These are phyloP conservation scores for Vireo altiloquus DNA, from an alignment of 2,113 vertebrate species.

Conservation along the genomic window DNA sequence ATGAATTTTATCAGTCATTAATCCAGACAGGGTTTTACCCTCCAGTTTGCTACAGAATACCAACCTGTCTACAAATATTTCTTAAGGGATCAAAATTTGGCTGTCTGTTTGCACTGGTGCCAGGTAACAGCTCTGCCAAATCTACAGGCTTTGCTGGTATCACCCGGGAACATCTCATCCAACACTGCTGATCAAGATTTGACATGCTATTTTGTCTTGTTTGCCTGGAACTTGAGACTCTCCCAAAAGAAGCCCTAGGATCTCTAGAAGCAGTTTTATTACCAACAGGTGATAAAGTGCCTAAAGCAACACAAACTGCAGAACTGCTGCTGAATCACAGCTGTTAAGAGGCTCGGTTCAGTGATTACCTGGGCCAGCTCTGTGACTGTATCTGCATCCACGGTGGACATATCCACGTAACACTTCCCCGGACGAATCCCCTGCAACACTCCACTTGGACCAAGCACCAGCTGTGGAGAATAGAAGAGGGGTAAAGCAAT, in stretches of 20 bases:
- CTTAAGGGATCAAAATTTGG: background rate
- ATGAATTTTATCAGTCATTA: background rate
- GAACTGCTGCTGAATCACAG: background rate
- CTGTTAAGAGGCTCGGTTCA: background rate
- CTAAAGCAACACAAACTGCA: background rate
- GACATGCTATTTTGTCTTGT: background rate
- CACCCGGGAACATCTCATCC: background rate
- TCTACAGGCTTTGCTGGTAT: background rate
- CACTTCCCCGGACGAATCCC: constrained; percentile 97
- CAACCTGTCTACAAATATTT: background rate
- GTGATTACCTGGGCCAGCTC: constrained; percentile 90
- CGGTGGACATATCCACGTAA: constrained; percentile 97
- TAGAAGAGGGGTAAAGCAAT: constrained; percentile 74
- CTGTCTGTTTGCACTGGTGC: background rate
- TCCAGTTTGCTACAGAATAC: background rate
- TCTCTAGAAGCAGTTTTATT: background rate
- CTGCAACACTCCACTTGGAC: constrained; percentile 95
- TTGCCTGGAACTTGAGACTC: background rate
- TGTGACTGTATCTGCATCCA: constrained; percentile 94
- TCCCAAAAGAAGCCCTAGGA: background rate
- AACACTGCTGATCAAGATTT: background rate
- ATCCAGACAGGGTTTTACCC: background rate
- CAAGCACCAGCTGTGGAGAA: constrained; percentile 88
- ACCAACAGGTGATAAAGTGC: background rate
- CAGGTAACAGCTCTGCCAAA: background rate